A percentile compares a stretch with the other conserved stretches of the same genome.
Evolutionary conservation across 2,797 vertebrate genomes (phyloP).

Genomic region (Echiichthys vipera): DNA sequence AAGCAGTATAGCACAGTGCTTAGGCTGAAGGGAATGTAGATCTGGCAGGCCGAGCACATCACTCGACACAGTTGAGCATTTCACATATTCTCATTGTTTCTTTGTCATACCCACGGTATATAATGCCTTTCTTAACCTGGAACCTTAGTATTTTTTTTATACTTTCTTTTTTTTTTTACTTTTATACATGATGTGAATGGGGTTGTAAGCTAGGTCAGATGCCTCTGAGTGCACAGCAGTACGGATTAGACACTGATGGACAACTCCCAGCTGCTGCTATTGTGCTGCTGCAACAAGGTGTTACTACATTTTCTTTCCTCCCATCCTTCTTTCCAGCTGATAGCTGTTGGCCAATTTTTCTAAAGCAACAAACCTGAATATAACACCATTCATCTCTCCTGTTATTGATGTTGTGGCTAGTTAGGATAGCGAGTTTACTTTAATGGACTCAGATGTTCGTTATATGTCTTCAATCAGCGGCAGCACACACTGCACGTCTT

Average conservation of each 20-base stretch:
- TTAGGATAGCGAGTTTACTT: background rate
- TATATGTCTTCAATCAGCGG: constrained; percentile 3
- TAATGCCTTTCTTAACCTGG: too few relatives aligned
- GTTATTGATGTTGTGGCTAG: background rate
- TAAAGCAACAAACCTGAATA: background rate
- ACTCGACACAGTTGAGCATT: too few relatives aligned
- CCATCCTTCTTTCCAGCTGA: background rate
- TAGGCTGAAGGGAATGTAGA: too few relatives aligned
- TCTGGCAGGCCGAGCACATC: too few relatives aligned
- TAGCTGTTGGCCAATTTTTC: background rate
- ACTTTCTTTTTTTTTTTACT: background rate
- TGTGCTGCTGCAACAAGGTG: constrained; percentile 19
- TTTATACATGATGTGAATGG: background rate
- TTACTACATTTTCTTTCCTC: constrained; percentile 3
- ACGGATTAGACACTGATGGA: constrained; percentile 22
- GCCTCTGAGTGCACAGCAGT: background rate
- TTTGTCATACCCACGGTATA: too few relatives aligned
- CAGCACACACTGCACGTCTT: background rate
- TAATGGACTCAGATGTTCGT: constrained; percentile 5
- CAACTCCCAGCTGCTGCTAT: constrained; percentile 32
- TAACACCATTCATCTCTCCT: background rate
- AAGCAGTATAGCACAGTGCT: constrained; percentile 7
- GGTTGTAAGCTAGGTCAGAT: background rate
- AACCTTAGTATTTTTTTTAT: background rate
- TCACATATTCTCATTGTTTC: too few relatives aligned